Evolutionary conservation across 2,797 vertebrate genomes (phyloP), one percentile per base, ranked within the genome.

Genomic region (Prunella strophiata): DNA sequence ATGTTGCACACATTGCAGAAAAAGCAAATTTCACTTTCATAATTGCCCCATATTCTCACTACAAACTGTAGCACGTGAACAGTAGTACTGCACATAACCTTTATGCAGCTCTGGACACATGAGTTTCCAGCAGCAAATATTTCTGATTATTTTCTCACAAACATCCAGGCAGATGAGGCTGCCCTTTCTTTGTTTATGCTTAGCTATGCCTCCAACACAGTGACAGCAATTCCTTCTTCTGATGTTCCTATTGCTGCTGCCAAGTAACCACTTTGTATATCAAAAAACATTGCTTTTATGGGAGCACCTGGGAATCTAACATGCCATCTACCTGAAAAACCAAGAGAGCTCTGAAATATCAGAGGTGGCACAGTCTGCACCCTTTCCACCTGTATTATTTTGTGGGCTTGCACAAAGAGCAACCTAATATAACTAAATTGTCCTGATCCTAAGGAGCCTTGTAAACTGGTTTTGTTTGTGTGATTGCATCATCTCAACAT

Each of bases 11-110:
- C 70, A 84, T 76, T 82, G 92, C 92, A 95, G 86, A 93, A 82
- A 90, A 93, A 76, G 90, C 52, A 94, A 96, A 95, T 95, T 95
- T 96, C 77, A 70, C 88, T 91, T 95, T 92, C 29, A 12, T 79
- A 90, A 92, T 95, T 95, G 77, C 67, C 51, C 32, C 63, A 63
- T 16, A 22, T 36, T 94, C 86, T 87, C 71, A 63, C 80, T 92
- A 63, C 74, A 63, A 72, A 76, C 29, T 38, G 16, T 32, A 43
- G 18, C 45, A 77, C 23, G 51, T 68, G 66, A 91, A 62, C 12
- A 59, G 16, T 48, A 84, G 72, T 13, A 19, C 45, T 76, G 54
- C 47, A 10, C 45, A 62, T 30, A 76, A 70, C 30, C 16, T 42
- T 20, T 30, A 18, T 20, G 47, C 15, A 58, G 71, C 36, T 43